Base-by-base conservation (phyloP, 2,888 invertebrate genomes). In the Agrotis puta region DNA sequence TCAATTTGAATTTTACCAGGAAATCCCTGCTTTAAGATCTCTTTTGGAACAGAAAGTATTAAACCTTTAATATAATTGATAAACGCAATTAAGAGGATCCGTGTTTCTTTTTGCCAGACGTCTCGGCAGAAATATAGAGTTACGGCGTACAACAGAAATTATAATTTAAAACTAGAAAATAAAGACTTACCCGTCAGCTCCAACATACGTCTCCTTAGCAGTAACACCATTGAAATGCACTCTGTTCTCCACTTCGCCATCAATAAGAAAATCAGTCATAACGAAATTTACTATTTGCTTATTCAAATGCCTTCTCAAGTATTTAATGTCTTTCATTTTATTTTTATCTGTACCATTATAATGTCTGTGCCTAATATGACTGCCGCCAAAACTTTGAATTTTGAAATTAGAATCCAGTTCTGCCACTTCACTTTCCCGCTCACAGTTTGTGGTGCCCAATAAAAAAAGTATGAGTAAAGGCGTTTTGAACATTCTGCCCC, bases 181-280 rank as follows among this genome's bases (percentile, higher is more conserved):
- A 27, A 22, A 6, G 47, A 74, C 96, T 96, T 88, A 97, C 97
- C 96, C 96, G 80, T 96, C 93, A 70, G 84, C 87, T 7, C 95
- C 96, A 56, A 97, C 97, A 58, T 96, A 96, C 0, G 97, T 97
- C 90, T 98, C 97, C 88, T 97, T 97, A 51, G 97, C 97, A 18
- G 96, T 96, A 51, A 97, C 92, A 11, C 97, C 97, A 76, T 97
- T 96, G 86, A 92, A 97, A 89, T 96, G 97, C 68, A 98, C 95
- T 67, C 97, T 92, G 18, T 96, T 96, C 89, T 98, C 98, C 80
- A 97, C 92, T 88, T 98, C 98, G 4, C 98, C 98, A 88, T 98
- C 98, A 69, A 97, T 90, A 73, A 98, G 92, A 64, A 95, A 94
- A 86, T 98, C 97, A 24, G 96, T 97, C 89, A 97, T 96, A 78